Evolutionary conservation across 2,113 vertebrate species (phyloP).

Genomic region (Mugil cephalus): DNA sequence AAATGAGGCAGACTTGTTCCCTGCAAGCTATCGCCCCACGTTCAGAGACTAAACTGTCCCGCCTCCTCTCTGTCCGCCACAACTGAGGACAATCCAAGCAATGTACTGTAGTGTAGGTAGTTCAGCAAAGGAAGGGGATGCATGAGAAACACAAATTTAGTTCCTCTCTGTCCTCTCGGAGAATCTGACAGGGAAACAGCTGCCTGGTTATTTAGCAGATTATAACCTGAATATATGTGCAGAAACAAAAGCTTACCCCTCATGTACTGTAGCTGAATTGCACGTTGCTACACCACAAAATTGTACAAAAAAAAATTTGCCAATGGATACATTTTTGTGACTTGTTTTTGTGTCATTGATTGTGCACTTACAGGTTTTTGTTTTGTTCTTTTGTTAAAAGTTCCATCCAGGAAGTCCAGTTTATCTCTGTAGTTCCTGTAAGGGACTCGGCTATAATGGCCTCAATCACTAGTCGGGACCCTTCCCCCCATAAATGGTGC

Average conservation of each 20-base stretch:
- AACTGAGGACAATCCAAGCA: constrained; percentile 73
- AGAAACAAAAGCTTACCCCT: constrained; percentile 37
- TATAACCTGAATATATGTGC: constrained; percentile 44
- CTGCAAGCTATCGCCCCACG: constrained; percentile 30
- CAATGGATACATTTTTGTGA: constrained; percentile 61
- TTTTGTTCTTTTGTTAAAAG: constrained; percentile 32
- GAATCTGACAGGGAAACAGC: constrained; percentile 54
- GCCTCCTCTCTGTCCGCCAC: constrained; percentile 53
- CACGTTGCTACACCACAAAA: constrained; percentile 70
- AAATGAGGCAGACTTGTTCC: constrained; percentile 55
- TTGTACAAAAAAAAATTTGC: constrained; percentile 66
- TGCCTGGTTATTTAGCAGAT: constrained; percentile 53
- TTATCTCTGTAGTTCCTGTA: constrained; percentile 78
- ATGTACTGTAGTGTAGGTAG: constrained; percentile 59
- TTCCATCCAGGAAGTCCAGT: constrained; percentile 62
- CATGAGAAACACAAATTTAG: constrained; percentile 48
- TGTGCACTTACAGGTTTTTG: constrained; percentile 74
- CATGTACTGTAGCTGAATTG: constrained; percentile 72
- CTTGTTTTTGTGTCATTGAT: constrained; percentile 70
- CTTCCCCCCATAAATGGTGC: constrained; percentile 91
- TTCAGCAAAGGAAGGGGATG: constrained; percentile 52
- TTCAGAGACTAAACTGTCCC: constrained; percentile 56
- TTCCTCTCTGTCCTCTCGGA: constrained; percentile 39
- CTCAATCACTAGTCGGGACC: constrained; percentile 88
- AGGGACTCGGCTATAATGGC: constrained; percentile 91